Evolutionary conservation across 37 sponge, comb jelly and placozoan genomes (phyloP).

Genomic region (Crambe crambe): DNA sequence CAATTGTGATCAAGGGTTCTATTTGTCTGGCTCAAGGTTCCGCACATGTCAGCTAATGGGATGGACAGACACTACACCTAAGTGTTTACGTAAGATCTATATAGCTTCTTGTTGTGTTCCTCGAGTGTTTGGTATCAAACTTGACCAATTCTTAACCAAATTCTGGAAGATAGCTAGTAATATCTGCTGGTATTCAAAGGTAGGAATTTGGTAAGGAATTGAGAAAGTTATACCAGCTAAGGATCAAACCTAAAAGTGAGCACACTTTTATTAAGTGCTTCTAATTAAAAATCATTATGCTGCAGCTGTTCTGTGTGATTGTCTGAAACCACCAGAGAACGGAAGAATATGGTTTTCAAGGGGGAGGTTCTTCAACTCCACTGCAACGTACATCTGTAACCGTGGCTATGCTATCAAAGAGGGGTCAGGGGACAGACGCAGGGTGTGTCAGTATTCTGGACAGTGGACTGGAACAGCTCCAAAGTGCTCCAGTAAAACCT

Average conservation of each 20-base stretch:
- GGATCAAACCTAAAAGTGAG: too few relatives aligned
- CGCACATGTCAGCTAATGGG: constrained; percentile 51
- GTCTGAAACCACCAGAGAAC: constrained; percentile 23
- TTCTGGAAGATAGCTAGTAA: too few relatives aligned
- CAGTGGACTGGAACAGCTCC: constrained; percentile 62
- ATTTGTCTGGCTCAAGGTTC: constrained; percentile 8
- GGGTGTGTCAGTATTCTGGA: constrained; percentile 57
- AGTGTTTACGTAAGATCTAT: constrained; percentile 27
- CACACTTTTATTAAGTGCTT: too few relatives aligned
- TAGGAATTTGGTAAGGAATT: too few relatives aligned
- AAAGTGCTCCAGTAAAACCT: constrained; percentile 49
- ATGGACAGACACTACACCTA: constrained; percentile 7
- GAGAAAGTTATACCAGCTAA: too few relatives aligned
- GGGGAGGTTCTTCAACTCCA: constrained; percentile 16
- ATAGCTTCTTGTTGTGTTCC: too few relatives aligned
- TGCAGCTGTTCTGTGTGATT: constrained; percentile 52
- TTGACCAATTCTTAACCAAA: too few relatives aligned
- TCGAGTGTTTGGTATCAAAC: too few relatives aligned
- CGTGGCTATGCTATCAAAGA: constrained; percentile 45
- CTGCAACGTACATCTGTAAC: constrained; percentile 53
- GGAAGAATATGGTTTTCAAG: constrained; percentile 29
- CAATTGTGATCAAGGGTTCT: constrained; percentile 52
- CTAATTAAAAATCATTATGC: too few relatives aligned
- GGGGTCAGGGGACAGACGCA: constrained; percentile 6
- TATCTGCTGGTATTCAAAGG: too few relatives aligned